A percentile compares a stretch with the other conserved stretches of the same genome.
Conservation (phyloP, 2,888 invertebrate species). For the Perizoma affinitatum region DNA sequence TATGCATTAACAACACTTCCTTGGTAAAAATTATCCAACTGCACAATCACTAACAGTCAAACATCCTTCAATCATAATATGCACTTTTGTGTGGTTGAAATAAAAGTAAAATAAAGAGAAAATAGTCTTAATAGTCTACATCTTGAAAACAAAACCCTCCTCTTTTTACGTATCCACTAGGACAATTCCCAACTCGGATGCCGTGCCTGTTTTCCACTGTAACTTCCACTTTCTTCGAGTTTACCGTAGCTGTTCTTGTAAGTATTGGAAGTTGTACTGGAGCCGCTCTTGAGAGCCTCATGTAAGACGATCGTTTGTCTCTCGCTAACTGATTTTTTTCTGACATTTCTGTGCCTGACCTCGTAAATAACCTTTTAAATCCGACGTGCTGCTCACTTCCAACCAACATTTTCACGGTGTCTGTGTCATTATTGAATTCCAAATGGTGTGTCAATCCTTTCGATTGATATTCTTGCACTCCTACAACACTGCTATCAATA, state of each 20-base stretch:
- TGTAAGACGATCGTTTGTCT: not conserved
- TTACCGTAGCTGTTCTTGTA: slow-evolving; percentile 11
- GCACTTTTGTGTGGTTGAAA: no score
- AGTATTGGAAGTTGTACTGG: not conserved
- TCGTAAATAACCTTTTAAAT: not conserved
- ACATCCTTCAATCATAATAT: no score
- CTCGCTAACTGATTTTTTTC: not conserved
- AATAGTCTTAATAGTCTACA: slow-evolving; percentile 29
- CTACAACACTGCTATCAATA: not conserved
- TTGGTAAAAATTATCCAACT: no score
- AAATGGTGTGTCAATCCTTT: slow-evolving; percentile 1
- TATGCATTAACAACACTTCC: no score
- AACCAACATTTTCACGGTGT: not conserved
- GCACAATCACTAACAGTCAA: no score
- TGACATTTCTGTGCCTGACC: slow-evolving; percentile 6
- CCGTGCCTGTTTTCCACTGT: slow-evolving; percentile 37
- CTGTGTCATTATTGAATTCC: slow-evolving; percentile 1
- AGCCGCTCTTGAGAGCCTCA: slow-evolving; percentile 8
- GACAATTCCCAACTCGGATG: slow-evolving; percentile 41
- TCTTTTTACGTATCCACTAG: slow-evolving; percentile 41
- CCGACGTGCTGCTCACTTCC: slow-evolving; percentile 1
- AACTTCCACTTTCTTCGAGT: slow-evolving; percentile 14
- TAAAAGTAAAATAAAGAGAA: not conserved
- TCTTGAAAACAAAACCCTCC: slow-evolving; percentile 48
- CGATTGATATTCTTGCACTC: not conserved